Conservation (phyloP, 2,113 vertebrate species). For the Bos javanicus region DNA sequence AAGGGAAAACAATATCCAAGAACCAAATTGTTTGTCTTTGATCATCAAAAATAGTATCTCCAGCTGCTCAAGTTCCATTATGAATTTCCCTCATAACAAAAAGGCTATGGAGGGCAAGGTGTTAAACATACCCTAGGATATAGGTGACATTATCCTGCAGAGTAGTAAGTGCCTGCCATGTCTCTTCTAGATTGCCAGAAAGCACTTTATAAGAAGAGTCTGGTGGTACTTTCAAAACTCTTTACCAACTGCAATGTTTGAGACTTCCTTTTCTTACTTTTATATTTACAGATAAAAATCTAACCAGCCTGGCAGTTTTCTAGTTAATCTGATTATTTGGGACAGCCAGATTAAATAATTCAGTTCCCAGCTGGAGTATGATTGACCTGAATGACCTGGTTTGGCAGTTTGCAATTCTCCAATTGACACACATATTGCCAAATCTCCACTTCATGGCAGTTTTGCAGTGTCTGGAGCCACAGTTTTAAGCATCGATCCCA, state of each 20-base stretch:
- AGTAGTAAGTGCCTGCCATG: fast-evolving
- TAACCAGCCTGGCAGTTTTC: not conserved
- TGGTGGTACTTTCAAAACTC: not conserved
- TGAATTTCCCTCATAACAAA: not conserved
- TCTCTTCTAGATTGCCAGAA: not conserved
- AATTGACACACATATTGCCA: not conserved
- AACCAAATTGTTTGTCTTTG: conserved; percentile 13
- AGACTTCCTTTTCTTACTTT: not conserved
- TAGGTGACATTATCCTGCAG: too few species aligned
- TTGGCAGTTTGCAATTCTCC: not conserved
- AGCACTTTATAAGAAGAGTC: not conserved
- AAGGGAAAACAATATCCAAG: not conserved
- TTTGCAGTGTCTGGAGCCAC: not conserved
- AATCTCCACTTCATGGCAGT: not conserved
- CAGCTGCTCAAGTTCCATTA: not conserved
- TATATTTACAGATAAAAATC: not conserved
- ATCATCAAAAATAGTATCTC: conserved; percentile 5
- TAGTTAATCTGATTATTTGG: not conserved
- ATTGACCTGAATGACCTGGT: not conserved
- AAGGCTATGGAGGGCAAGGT: not conserved
- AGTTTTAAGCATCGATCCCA: not conserved
- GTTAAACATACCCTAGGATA: not conserved
- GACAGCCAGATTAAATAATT: not conserved
- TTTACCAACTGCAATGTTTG: not conserved
- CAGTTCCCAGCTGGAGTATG: not conserved